phyloP scores from a whole-genome alignment of 2,888 invertebrate genomes.

The Saturnia pavonia region DNA sequence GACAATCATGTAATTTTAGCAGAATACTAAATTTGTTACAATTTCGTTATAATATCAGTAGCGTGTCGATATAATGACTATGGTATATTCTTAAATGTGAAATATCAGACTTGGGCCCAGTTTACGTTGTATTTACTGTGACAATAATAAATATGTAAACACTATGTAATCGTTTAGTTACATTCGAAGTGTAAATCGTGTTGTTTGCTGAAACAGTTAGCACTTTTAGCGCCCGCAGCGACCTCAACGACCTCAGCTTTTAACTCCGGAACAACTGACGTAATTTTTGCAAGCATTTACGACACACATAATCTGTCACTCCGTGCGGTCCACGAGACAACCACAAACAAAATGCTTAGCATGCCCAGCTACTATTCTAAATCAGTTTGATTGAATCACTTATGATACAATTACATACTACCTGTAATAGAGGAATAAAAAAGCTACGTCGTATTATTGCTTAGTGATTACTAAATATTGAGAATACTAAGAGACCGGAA shows the following conservation, averaged over 20 bases:
- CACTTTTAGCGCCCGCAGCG: background rate
- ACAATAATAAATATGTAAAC: background rate
- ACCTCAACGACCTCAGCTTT: background rate
- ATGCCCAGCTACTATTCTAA: background rate
- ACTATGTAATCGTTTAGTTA: background rate
- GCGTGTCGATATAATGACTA: too few relatives aligned
- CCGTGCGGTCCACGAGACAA: background rate
- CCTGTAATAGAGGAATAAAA: too few relatives aligned
- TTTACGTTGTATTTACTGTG: background rate
- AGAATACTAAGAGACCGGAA: too few relatives aligned
- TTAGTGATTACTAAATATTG: too few relatives aligned
- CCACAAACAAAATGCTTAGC: background rate
- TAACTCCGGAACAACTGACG: background rate
- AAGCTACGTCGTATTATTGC: too few relatives aligned
- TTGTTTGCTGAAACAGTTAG: background rate
- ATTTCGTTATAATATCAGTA: too few relatives aligned
- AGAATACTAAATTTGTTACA: too few relatives aligned
- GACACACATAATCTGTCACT: too few relatives aligned
- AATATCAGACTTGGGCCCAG: too few relatives aligned
- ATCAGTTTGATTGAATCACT: background rate
- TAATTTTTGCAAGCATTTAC: background rate
- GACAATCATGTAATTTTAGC: too few relatives aligned
- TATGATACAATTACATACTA: background rate
- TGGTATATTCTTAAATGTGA: too few relatives aligned
- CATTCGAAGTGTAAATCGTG: background rate